Evolutionary conservation across 2,888 invertebrate genomes (phyloP).

Genomic region (Ptychoptera albimana): DNA sequence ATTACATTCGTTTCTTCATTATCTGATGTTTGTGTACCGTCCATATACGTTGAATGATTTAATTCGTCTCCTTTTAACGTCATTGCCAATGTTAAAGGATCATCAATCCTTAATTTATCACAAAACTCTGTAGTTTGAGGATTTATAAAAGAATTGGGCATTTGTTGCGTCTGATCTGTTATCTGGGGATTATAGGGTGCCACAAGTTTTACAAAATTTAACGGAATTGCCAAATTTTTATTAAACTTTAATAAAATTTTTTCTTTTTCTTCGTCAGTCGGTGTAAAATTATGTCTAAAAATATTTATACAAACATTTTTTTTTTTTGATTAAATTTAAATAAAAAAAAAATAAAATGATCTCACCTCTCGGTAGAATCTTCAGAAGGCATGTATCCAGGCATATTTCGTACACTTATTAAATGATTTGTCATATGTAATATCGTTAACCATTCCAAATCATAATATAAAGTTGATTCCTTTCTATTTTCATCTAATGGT

Average conservation of each 20-base stretch:
- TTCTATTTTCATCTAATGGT: constrained; percentile 36
- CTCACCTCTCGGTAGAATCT: constrained; percentile 43
- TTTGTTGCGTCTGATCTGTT: constrained; percentile 19
- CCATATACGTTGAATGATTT: constrained; percentile 17
- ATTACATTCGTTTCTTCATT: background rate
- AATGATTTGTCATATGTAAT: constrained; percentile 74
- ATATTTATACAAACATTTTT: background rate
- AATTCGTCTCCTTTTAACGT: constrained; percentile 33
- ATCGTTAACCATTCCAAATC: constrained; percentile 93
- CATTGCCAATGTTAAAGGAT: constrained; percentile 55
- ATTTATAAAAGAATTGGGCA: constrained; percentile 41
- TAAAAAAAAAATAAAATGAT: constrained; percentile 17
- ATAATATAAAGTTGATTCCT: constrained; percentile 33
- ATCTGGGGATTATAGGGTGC: constrained; percentile 37
- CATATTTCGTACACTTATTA: constrained; percentile 53
- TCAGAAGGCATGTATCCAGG: constrained; percentile 72
- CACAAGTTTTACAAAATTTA: constrained; percentile 65
- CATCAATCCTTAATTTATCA: constrained; percentile 54
- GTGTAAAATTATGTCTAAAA: constrained; percentile 27
- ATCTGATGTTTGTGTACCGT: constrained; percentile 9
- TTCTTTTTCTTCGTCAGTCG: constrained; percentile 56
- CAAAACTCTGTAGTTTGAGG: constrained; percentile 55
- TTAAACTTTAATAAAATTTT: constrained; percentile 45
- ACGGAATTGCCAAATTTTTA: constrained; percentile 50
- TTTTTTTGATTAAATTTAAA: constrained; percentile 10